Percentiles rank a stretch among this genome's conserved stretches.
These are phyloP conservation scores for Poeciliopsis presidionis DNA, from an alignment of 2,797 vertebrate species.

Conservation along the genomic window DNA sequence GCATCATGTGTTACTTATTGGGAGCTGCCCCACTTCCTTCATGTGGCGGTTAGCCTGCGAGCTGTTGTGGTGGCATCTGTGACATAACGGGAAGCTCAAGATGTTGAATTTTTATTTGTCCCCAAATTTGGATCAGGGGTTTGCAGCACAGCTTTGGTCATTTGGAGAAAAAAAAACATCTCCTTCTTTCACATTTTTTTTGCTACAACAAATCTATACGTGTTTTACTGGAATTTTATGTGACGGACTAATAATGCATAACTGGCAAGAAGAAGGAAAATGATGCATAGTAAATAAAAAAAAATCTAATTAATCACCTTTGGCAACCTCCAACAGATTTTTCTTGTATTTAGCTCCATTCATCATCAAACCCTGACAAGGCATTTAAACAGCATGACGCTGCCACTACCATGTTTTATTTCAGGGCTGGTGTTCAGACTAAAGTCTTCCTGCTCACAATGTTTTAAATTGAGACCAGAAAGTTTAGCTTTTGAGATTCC, in stretches of 20 bases:
- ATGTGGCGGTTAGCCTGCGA: neutral
- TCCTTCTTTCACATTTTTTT: neutral
- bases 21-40: constrained; percentile 17
- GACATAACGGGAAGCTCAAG: constrained; percentile 14
- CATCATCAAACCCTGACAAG: neutral
- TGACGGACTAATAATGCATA: neutral
- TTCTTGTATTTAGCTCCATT: neutral
- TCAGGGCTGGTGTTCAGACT: neutral
- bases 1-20: constrained; percentile 15
- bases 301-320: neutral
- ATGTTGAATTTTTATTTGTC: constrained; percentile 1
- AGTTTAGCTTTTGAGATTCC: neutral
- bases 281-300: neutral
- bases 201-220: neutral
- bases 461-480: neutral
- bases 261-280: neutral
- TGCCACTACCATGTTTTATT: neutral
- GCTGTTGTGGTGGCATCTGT: constrained; percentile 1
- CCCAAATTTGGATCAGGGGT: neutral
- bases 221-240: neutral
- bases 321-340: neutral
- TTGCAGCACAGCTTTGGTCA: neutral
- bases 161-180: neutral
- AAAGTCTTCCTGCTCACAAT: neutral
- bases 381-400: neutral